Base-by-base conservation (phyloP, 2,888 invertebrate species). In the Rambutsinella grinnellia region DNA sequence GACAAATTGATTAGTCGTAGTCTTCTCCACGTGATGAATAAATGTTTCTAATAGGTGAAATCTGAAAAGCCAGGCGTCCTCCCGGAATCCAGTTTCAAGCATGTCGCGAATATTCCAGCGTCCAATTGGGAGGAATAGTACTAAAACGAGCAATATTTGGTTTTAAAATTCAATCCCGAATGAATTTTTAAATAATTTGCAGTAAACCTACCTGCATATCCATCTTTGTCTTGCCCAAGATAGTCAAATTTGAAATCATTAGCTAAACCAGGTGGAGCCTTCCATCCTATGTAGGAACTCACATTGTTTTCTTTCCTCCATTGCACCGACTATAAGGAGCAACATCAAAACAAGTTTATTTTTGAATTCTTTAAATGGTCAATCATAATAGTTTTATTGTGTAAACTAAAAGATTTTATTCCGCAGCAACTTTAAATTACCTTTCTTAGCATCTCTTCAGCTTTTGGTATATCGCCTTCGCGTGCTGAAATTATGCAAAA, bases 391-490 rank as follows among this genome's bases (percentile, higher is more conserved):
- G 15, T 54, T 19, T 3, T 23, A 23, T 54, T 54, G 5, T 3
- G 21, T 23, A 3, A 19, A 21, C 28, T n/a, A 57, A 57, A 24
- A 54, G 51, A 6, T n/a, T 17, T 17, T 6, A 51, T 51, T 44
- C 13, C 13, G 44, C 6, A 44, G 13, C 13, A 44, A 44, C 51
- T 51, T 17, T 8, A 51, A 21, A 3, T 27, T 88, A 96, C 96
- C 85, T 93, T 92, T 88, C 94, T 89, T 1, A 96, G 88, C 96
- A 96, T 96, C 88, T 94, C 93, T 86, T 96, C 96, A 0, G 96
- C 94, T n/a, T 93, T 94, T 63, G 90, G 92, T 0, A 92, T 85
- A 85, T 96, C 92, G 92, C 94, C 96, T 87, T 93, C 93, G 85
- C 96, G 89, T 2, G 96, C 96, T 95, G 88, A n/a, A n/a, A n/a